A percentile compares a stretch with the other conserved stretches of the same genome.
Evolutionary conservation across 2,888 invertebrate genomes (phyloP).

Genomic region (Brenthis ino): DNA sequence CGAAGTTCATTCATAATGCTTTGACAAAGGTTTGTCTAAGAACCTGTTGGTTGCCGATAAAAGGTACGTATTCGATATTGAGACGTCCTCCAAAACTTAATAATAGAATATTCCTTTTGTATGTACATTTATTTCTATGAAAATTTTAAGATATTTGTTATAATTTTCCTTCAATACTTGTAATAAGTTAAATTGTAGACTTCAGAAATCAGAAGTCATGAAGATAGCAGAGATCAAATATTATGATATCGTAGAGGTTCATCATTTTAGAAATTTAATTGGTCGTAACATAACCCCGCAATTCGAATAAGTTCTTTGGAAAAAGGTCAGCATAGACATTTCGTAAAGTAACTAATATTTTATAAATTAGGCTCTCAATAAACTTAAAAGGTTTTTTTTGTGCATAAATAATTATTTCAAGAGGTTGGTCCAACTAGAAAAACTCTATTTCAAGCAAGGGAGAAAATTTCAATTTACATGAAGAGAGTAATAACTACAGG

Average conservation of each 20-base stretch:
- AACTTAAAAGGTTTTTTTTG: no score
- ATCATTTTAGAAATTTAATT: background rate
- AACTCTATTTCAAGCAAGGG: no score
- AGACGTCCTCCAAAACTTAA: background rate
- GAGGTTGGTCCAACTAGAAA: no score
- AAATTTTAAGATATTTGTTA: background rate
- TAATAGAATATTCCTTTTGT: constrained; percentile 7
- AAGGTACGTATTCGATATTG: background rate
- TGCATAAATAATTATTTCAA: no score
- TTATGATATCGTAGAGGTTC: background rate
- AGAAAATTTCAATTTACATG: no score
- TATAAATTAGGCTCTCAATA: background rate
- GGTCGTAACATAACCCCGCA: background rate
- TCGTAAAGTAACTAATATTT: background rate
- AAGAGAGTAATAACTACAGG: no score
- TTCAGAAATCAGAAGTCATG: background rate
- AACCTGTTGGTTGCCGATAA: background rate
- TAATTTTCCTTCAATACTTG: background rate
- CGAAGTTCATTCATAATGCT: background rate
- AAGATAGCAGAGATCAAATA: background rate
- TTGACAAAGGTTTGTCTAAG: background rate
- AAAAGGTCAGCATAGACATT: background rate
- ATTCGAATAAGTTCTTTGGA: background rate
- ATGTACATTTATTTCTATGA: background rate
- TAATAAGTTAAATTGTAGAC: background rate